Conservation (phyloP, 1,140 invertebrate genomes). For the Dreissena rostriformis region DNA sequence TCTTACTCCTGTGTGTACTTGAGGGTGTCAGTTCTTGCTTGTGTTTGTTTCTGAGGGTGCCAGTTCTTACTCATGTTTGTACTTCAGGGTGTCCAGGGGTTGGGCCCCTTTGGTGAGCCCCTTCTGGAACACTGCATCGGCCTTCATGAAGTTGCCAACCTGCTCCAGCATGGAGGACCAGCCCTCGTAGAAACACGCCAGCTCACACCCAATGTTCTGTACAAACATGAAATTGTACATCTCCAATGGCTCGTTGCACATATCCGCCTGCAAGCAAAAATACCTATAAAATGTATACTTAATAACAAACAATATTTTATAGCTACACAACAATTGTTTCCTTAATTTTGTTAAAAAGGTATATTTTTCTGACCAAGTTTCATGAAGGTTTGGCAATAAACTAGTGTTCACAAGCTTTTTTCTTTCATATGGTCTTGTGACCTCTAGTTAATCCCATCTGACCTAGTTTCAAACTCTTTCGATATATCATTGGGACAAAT, state of each 20-base stretch:
- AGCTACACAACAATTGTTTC: no score
- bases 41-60: no score
- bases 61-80: conserved; percentile 73
- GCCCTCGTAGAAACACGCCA: conserved; percentile 78
- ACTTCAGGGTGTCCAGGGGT: conserved; percentile 71
- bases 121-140: conserved; percentile 77
- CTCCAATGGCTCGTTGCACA: conserved; percentile 73
- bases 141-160: conserved; percentile 78
- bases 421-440: no score
- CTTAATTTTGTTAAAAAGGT: no score
- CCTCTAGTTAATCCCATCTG: no score
- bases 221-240: conserved; percentile 78
- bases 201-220: conserved; percentile 75
- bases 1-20: no score
- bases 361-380: no score
- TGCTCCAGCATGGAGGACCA: conserved; percentile 80
- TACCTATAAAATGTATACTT: background rate
- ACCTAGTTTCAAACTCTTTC: no score
- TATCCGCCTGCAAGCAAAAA: conserved; percentile 64
- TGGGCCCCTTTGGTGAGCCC: conserved; percentile 75
- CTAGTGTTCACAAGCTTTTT: no score
- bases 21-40: no score
- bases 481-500: no score
- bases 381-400: no score
- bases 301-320: background rate